Conservation (phyloP, 2,888 invertebrate species). For the Temnothorax ravouxi region DNA sequence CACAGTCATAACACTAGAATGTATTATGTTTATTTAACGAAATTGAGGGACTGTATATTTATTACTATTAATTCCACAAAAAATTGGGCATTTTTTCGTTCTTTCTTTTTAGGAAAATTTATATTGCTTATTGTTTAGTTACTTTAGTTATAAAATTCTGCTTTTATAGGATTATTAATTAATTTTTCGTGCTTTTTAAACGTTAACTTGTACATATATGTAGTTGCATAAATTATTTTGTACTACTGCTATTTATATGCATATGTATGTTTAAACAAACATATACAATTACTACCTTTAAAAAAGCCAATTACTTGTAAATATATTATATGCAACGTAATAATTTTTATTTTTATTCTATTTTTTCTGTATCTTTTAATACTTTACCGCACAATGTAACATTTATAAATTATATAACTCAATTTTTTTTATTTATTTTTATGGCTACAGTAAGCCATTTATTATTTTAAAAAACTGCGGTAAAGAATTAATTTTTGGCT, state of each 20-base stretch:
- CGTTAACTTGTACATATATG: conserved; percentile 34
- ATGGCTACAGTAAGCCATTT: background rate
- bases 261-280: conserved; percentile 11
- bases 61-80: conserved; percentile 7
- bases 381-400: background rate
- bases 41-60: conserved; percentile 14
- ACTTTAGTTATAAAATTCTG: conserved; percentile 6
- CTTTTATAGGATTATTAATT: conserved; percentile 19
- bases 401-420: background rate
- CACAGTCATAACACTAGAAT: conserved; percentile 8
- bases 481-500: conserved; percentile 11
- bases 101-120: conserved; percentile 1
- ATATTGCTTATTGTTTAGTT: conserved; percentile 20
- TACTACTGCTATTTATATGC: background rate
- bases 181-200: conserved; percentile 14
- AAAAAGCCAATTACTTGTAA: conserved; percentile 8
- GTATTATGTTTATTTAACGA: background rate
- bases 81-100: background rate
- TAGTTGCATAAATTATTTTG: conserved; percentile 39
- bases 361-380: conserved; percentile 4
- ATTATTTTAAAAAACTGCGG: background rate
- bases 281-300: conserved; percentile 1
- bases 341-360: background rate
- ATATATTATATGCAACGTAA: conserved; percentile 11
- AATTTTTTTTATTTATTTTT: background rate